phyloP scores from a whole-genome alignment of 1,140 invertebrate species.

The Leptonema lineaticorne region DNA sequence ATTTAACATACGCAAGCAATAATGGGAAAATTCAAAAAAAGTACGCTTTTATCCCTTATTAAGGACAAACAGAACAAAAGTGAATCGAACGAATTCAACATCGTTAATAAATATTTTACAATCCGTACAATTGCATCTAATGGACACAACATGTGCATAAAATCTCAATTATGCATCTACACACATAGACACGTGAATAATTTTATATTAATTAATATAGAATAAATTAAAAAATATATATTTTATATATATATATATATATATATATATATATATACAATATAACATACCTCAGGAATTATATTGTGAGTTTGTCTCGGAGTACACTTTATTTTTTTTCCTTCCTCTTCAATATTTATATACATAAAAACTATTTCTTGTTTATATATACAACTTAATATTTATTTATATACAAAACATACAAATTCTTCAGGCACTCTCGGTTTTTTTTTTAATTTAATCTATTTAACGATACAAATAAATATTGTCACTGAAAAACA shows the following conservation, averaged over 20 bases:
- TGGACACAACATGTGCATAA: background rate
- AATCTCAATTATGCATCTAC: background rate
- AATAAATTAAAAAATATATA: background rate
- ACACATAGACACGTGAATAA: background rate
- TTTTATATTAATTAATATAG: too few relatives aligned
- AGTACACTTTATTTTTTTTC: background rate
- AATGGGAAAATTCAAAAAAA: too few relatives aligned
- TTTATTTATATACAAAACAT: background rate
- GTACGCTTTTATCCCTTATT: background rate
- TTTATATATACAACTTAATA: background rate
- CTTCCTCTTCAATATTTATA: background rate
- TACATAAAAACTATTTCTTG: background rate
- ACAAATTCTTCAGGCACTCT: slow-evolving; percentile 3
- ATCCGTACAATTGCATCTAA: background rate
- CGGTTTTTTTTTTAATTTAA: background rate
- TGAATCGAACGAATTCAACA: background rate
- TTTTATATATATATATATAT: background rate
- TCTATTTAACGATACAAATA: background rate
- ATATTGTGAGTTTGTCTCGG: background rate
- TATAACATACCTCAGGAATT: background rate
- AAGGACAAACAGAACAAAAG: background rate
- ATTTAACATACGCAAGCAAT: too few relatives aligned
- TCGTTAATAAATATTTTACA: background rate
- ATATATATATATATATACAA: background rate
- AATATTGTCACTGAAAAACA: slow-evolving; percentile 16